Conservation (phyloP, 2,888 invertebrate genomes). For the Phytoseiulus persimilis region DNA sequence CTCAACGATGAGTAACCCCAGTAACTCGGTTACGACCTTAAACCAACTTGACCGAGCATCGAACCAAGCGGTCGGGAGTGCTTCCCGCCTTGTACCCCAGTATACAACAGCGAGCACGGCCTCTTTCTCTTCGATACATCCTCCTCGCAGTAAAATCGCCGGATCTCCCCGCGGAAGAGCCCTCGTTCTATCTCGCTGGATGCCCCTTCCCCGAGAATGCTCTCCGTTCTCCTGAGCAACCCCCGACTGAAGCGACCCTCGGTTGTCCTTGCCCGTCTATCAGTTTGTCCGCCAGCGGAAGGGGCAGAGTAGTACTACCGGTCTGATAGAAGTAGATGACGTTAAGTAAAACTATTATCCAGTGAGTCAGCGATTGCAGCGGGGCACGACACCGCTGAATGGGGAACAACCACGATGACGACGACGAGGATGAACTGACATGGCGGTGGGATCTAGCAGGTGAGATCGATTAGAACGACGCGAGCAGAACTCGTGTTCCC, state of each 20-base stretch:
- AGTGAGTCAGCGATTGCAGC: neutral
- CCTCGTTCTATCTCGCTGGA: neutral
- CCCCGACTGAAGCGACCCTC: neutral
- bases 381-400: neutral
- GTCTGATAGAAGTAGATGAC: neutral
- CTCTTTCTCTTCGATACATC: neutral
- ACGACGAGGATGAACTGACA: neutral
- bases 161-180: too few relatives aligned
- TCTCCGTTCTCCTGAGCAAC: neutral
- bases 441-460: neutral
- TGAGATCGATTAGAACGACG: neutral
- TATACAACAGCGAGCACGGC: neutral
- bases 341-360: neutral
- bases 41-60: neutral
- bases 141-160: neutral
- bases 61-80: neutral
- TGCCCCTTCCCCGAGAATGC: neutral
- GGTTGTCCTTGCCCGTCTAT: neutral
- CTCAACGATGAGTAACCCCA: neutral
- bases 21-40: slow-evolving; percentile 5
- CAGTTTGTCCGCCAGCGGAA: neutral
- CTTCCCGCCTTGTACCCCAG: neutral
- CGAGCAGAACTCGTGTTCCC: neutral
- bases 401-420: neutral
- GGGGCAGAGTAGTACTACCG: neutral